These are phyloP conservation scores for Rafetus swinhoei DNA, from an alignment of 2,113 vertebrate genomes.

Conservation along the genomic window DNA sequence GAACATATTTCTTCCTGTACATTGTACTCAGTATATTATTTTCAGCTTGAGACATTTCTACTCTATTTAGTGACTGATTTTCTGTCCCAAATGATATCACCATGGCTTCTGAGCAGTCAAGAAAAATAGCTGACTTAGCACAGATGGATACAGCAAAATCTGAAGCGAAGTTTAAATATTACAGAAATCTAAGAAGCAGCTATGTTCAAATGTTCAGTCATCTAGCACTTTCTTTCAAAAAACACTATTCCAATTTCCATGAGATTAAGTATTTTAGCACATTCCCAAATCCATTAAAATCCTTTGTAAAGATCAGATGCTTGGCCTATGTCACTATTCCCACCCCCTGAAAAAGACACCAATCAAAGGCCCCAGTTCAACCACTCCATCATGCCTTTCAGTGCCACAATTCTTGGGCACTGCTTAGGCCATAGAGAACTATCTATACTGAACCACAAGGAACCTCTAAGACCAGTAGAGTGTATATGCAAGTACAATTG, in stretches of 20 bases:
- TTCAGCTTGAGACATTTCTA: neutral
- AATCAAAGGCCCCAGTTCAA: neutral
- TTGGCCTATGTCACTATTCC: neutral
- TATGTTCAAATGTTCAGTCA: neutral
- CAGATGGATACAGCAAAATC: neutral
- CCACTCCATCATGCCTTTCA: neutral
- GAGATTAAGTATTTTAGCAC: neutral
- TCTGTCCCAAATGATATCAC: neutral
- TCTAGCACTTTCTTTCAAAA: neutral
- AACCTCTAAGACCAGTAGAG: neutral
- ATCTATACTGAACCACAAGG: neutral
- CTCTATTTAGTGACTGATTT: neutral
- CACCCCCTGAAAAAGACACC: neutral
- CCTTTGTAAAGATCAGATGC: neutral
- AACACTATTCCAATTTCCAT: neutral
- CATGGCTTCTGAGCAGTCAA: neutral
- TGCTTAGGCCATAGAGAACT: neutral
- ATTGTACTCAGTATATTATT: neutral
- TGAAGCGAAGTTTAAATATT: neutral
- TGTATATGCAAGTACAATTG: neutral
- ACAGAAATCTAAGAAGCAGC: neutral
- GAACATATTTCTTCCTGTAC: neutral
- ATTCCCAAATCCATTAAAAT: neutral
- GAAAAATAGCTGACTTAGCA: neutral
- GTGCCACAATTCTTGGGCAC: neutral